phyloP scores from a whole-genome alignment of 2,888 invertebrate species.

The Trachelus stipa region DNA sequence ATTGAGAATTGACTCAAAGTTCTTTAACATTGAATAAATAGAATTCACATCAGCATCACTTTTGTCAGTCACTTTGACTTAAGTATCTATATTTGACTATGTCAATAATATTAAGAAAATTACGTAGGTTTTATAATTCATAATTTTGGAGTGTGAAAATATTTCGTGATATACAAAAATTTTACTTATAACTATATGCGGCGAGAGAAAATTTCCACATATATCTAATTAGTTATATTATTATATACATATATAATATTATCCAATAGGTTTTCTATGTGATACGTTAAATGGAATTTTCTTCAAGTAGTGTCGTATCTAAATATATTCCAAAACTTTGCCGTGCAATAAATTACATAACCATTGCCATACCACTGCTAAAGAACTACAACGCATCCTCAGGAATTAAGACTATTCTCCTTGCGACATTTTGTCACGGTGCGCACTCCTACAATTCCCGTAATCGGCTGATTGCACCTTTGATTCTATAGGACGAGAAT shows the following conservation, averaged over 20 bases:
- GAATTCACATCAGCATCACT: no score
- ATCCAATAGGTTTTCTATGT: background rate
- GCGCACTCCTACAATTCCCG: background rate
- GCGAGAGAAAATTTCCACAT: background rate
- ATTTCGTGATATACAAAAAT: background rate
- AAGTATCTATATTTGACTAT: background rate
- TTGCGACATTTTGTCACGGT: background rate
- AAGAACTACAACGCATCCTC: background rate
- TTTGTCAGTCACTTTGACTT: no score
- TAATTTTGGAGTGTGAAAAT: background rate
- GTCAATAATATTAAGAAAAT: background rate
- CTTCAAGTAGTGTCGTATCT: background rate
- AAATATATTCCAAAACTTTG: background rate
- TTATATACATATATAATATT: background rate
- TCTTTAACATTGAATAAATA: no score
- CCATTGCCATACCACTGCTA: background rate
- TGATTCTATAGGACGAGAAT: background rate
- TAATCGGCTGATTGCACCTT: background rate
- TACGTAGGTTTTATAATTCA: background rate
- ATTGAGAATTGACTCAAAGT: no score
- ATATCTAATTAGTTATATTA: no score
- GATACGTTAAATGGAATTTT: background rate
- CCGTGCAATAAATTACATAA: background rate
- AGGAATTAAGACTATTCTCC: background rate
- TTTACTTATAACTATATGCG: background rate